Evolutionary conservation across 53 echinoderm and acorn worm species (phyloP).

Genomic region (Patiria pectinifera): DNA sequence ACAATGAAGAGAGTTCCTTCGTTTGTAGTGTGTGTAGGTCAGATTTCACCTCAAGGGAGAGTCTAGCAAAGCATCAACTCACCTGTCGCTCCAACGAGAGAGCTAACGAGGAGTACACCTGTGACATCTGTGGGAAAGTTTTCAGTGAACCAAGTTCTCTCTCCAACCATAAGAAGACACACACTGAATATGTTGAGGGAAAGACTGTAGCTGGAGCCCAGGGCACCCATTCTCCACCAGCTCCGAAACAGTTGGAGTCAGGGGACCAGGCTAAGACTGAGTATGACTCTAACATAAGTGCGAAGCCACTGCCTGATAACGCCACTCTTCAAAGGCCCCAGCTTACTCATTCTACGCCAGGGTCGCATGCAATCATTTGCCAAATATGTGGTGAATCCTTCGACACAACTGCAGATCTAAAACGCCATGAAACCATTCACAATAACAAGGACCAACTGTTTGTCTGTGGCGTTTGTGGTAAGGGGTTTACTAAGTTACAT

Average conservation of each 20-base stretch:
- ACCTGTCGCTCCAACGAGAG: background rate
- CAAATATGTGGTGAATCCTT: background rate
- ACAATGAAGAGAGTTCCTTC: conserved; percentile 1
- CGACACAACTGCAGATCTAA: background rate
- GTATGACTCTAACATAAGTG: background rate
- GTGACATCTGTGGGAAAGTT: conserved; percentile 21
- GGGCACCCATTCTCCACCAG: background rate
- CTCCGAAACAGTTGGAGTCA: background rate
- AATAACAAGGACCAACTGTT: background rate
- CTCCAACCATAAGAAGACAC: background rate
- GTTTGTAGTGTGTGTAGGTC: conserved; percentile 19
- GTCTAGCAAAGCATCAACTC: conserved; percentile 17
- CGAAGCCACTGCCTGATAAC: background rate
- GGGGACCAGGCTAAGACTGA: background rate
- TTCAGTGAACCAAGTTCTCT: background rate
- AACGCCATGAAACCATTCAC: background rate
- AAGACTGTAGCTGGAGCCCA: background rate
- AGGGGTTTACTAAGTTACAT: background rate
- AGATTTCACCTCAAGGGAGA: background rate
- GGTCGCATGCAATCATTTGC: background rate
- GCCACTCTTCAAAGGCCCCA: conserved; percentile 1
- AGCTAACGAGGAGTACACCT: background rate
- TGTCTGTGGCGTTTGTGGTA: background rate
- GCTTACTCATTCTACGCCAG: background rate
- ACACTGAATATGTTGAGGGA: background rate